Evolutionary conservation across 2,113 vertebrate genomes (phyloP).

Genomic region (Condylura cristata): DNA sequence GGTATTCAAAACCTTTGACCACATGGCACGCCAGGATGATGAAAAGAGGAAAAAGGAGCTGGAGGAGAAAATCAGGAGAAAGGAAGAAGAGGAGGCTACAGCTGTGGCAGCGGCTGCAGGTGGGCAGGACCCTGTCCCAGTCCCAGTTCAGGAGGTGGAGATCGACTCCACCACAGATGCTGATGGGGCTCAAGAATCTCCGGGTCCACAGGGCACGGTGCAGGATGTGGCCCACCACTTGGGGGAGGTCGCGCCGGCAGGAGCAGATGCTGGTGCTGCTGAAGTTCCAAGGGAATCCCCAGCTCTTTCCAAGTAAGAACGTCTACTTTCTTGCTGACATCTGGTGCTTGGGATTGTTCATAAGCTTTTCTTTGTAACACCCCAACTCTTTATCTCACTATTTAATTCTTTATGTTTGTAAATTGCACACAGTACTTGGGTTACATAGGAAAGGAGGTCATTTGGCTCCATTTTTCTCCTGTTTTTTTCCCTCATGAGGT

Average conservation of each 20-base stretch:
- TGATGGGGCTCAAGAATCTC: background rate
- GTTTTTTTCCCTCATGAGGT: background rate
- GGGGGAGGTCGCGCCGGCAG: background rate
- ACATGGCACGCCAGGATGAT: constrained; percentile 89
- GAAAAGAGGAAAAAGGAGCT: constrained; percentile 85
- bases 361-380: background rate
- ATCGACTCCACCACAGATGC: constrained; percentile 75
- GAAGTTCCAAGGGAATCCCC: constrained; percentile 22
- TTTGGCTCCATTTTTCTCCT: background rate
- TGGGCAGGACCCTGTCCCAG: constrained; percentile 73
- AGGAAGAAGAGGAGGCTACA: constrained; percentile 80
- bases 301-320: constrained; percentile 81
- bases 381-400: background rate
- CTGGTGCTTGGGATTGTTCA: background rate
- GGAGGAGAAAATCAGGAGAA: constrained; percentile 82
- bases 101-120: fast-evolving
- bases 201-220: fast-evolving
- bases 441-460: too few relatives aligned
- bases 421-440: background rate
- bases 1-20: constrained; percentile 90
- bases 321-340: background rate
- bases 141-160: constrained; percentile 85
- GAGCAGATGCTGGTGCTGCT: background rate
- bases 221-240: background rate
- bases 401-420: background rate